phyloP scores from a whole-genome alignment of 2,113 vertebrate species.

The Peromyscus leucopus region DNA sequence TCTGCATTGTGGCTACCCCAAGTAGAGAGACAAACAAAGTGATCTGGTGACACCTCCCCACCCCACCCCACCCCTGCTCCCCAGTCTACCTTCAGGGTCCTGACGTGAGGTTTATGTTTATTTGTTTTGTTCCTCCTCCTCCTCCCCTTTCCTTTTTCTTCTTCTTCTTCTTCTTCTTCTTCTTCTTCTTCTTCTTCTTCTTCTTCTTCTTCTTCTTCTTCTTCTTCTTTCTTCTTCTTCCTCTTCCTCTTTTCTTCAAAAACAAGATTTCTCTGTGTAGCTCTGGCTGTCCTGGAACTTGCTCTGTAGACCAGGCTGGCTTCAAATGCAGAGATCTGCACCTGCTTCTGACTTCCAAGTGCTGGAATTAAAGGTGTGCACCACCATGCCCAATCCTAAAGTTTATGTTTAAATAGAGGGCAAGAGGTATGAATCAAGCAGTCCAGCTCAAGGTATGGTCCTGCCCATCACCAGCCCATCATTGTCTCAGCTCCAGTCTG shows the following conservation, averaged over 20 bases:
- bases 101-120: neutral
- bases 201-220: neutral
- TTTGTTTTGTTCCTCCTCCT: neutral
- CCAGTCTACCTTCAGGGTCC: neutral
- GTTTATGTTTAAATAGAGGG: neutral
- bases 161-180: fast-evolving
- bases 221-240: too few species aligned
- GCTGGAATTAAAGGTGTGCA: neutral
- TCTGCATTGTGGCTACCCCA: too few species aligned
- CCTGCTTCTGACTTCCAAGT: neutral
- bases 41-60: neutral
- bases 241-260: neutral
- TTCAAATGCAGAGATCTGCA: neutral
- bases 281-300: neutral
- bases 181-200: fast-evolving
- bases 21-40: neutral
- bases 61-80: too few species aligned
- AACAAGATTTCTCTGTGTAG: neutral
- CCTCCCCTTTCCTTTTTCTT: too few species aligned
- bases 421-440: neutral
- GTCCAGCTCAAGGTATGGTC: neutral
- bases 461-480: too few species aligned
- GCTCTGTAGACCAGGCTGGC: neutral
- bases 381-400: neutral
- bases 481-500: neutral